A percentile compares a stretch with the other conserved stretches of the same genome.
These are phyloP conservation scores for Tetropium fuscum DNA, from an alignment of 2,888 invertebrate genomes.

Conservation along the genomic window DNA sequence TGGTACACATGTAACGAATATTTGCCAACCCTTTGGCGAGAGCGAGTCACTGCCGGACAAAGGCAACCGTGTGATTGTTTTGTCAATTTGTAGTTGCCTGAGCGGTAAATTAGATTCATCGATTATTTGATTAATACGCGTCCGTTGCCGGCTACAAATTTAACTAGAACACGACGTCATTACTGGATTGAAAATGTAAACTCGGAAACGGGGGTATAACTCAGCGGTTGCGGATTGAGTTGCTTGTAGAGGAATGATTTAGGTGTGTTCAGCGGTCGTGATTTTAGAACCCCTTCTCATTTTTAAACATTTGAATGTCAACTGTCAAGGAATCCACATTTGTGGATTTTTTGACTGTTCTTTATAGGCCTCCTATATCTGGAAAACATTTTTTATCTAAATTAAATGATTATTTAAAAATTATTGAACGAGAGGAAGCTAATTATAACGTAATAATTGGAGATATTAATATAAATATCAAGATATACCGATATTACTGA, in stretches of 20 bases:
- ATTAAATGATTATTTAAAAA: no score
- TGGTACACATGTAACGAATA: conserved; percentile 58
- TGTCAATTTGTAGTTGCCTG: conserved; percentile 63
- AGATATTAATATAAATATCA: no score
- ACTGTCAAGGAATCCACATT: no score
- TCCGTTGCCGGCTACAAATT: conserved; percentile 49
- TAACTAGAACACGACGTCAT: conserved; percentile 46
- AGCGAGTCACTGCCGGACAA: conserved; percentile 50
- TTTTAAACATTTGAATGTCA: no score
- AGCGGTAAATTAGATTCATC: conserved; percentile 63
- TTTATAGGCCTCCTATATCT: no score
- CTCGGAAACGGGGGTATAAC: conserved; percentile 22
- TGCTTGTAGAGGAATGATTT: conserved; percentile 9
- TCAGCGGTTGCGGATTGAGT: conserved; percentile 3
- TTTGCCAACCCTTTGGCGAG: conserved; percentile 59
- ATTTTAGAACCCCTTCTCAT: no score
- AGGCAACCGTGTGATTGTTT: conserved; percentile 62
- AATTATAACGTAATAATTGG: no score
- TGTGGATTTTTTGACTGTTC: no score
- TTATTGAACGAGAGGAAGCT: no score
- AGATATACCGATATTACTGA: no score
- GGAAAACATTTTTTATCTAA: no score
- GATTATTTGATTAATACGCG: conserved; percentile 62
- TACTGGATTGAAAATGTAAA: conserved; percentile 44
- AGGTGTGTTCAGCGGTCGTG: no score